Conservation (phyloP, 2,888 invertebrate species). For the Diploptera punctata region DNA sequence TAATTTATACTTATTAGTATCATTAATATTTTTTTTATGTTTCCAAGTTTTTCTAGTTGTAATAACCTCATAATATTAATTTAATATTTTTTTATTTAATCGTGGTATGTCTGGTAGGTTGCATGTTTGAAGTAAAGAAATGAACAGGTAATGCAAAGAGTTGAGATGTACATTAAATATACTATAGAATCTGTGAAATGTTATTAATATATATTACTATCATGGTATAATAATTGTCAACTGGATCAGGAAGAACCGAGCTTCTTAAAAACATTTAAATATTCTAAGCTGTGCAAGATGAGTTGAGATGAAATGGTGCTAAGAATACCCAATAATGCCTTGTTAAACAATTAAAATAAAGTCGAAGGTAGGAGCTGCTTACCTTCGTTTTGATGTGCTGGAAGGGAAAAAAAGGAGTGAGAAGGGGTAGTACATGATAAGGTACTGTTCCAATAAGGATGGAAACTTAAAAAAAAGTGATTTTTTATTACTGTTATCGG, state of each 20-base stretch:
- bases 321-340: slow-evolving; percentile 45
- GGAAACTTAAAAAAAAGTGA: slow-evolving; percentile 10
- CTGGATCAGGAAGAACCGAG: slow-evolving; percentile 40
- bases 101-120: slow-evolving; percentile 17
- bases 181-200: slow-evolving; percentile 21
- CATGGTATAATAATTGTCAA: slow-evolving; percentile 23
- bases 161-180: slow-evolving; percentile 12
- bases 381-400: slow-evolving; percentile 4
- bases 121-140: neutral
- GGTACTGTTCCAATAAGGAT: neutral
- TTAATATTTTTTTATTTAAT: slow-evolving; percentile 8
- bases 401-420: neutral
- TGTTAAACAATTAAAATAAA: slow-evolving; percentile 39
- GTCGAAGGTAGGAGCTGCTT: neutral
- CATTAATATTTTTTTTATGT: slow-evolving; percentile 30
- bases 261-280: slow-evolving; percentile 39
- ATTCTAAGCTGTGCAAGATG: slow-evolving; percentile 37
- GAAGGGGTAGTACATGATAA: neutral
- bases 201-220: slow-evolving; percentile 22
- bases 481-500: slow-evolving; percentile 24
- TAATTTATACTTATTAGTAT: slow-evolving; percentile 16
- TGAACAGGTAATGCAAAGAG: neutral
- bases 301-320: slow-evolving; percentile 46
- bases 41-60: slow-evolving; percentile 7
- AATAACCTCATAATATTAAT: slow-evolving; percentile 16